Percentiles rank a stretch among this genome's conserved stretches.
Conservation (phyloP, 1,140 invertebrate species). For the Antheraea mylitta region DNA sequence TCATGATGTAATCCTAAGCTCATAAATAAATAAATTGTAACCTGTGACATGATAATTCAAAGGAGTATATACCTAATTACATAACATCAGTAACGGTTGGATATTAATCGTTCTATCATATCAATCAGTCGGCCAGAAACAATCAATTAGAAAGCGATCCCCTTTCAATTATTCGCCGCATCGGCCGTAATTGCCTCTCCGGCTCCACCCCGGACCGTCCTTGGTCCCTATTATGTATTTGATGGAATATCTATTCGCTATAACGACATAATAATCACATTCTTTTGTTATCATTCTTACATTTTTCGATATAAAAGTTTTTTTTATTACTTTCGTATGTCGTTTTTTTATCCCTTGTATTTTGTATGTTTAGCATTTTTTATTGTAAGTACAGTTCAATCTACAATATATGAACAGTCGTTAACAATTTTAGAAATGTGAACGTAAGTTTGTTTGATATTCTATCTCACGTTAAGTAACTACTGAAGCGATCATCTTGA, state of each 20-base stretch:
- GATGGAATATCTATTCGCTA: slow-evolving; percentile 39
- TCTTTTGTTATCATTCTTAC: slow-evolving; percentile 1
- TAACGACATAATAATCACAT: slow-evolving; percentile 18
- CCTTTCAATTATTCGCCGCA: slow-evolving; percentile 68
- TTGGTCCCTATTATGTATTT: slow-evolving; percentile 21
- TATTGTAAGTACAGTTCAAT: too few relatives aligned
- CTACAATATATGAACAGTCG: too few relatives aligned
- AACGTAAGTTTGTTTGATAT: too few relatives aligned
- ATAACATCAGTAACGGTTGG: background rate
- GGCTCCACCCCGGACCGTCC: slow-evolving; percentile 25
- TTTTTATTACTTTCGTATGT: background rate
- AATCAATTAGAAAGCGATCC: slow-evolving; percentile 69
- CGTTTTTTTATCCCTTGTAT: background rate
- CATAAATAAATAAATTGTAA: background rate
- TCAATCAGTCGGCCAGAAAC: slow-evolving; percentile 64
- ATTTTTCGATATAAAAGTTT: background rate
- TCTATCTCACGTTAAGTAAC: too few relatives aligned
- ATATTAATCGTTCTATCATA: slow-evolving; percentile 63
- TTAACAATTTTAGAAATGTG: too few relatives aligned
- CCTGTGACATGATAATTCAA: background rate
- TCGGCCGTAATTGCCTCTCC: slow-evolving; percentile 59
- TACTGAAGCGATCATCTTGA: too few relatives aligned
- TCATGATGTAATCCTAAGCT: too few relatives aligned
- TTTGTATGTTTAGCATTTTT: background rate
- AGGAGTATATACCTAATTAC: background rate